Conservation (phyloP, 2,797 vertebrate genomes). For the Hemitrygon akajei region DNA sequence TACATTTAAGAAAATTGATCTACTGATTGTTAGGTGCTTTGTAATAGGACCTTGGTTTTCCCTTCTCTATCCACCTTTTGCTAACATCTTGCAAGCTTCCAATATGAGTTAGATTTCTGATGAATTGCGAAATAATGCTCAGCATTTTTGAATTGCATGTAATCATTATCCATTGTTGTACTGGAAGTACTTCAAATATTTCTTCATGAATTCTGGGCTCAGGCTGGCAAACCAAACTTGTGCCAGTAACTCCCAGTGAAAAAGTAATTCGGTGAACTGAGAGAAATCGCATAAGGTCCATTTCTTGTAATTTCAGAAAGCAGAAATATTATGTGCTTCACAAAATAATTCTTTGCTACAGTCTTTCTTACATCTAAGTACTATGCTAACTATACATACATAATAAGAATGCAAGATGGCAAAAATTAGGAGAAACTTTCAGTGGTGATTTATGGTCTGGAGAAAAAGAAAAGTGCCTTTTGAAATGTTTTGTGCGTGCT, state of each 20-base stretch:
- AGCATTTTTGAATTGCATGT: not conserved
- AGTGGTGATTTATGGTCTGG: not conserved
- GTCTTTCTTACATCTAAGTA: not conserved
- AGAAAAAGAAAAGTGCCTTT: not conserved
- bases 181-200: not conserved
- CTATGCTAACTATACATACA: not conserved
- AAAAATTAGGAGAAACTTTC: not conserved
- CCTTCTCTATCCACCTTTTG: not conserved
- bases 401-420: not conserved
- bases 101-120: not conserved
- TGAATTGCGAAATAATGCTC: not conserved
- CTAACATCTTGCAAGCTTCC: not conserved
- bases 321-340: not conserved
- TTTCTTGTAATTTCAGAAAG: not conserved
- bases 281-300: not conserved
- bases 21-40: not conserved
- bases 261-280: not conserved
- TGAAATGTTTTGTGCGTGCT: not conserved
- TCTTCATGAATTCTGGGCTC: not conserved
- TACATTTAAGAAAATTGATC: not conserved
- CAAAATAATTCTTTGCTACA: not conserved
- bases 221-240: not conserved
- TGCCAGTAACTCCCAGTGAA: not conserved
- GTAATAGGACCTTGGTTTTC: not conserved
- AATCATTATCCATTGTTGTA: not conserved